A percentile compares a stretch with the other conserved stretches of the same genome.
Evolutionary conservation across 2,797 vertebrate species (phyloP).

Genomic region (Oceanodroma leucorhoa): DNA sequence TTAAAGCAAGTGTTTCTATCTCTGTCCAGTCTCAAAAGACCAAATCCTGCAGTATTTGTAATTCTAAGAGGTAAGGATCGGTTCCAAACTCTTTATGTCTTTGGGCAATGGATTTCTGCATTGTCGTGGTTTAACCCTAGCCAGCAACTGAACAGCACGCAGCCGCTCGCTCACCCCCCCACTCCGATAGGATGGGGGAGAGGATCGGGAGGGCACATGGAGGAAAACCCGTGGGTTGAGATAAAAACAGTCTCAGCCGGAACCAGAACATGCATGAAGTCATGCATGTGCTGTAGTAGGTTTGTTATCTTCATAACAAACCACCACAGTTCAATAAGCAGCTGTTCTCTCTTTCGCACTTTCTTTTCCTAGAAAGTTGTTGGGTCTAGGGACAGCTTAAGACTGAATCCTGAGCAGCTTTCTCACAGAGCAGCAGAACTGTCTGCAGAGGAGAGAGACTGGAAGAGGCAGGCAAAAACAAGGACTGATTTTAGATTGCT

Average conservation of each 20-base stretch:
- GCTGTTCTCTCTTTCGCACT: neutral
- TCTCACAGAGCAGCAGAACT: neutral
- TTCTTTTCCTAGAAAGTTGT: neutral
- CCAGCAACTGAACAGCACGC: no score
- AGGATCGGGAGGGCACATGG: no score
- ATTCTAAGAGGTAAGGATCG: neutral
- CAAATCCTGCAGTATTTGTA: neutral
- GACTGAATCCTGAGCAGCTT: neutral
- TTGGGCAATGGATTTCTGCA: neutral
- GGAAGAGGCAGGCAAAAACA: neutral
- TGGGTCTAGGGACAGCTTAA: neutral
- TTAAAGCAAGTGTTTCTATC: neutral
- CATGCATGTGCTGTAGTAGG: neutral
- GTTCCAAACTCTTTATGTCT: neutral
- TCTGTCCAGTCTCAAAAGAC: neutral
- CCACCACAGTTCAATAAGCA: neutral
- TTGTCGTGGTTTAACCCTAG: no score
- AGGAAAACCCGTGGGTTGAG: no score
- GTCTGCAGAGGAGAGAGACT: neutral
- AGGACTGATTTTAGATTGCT: neutral
- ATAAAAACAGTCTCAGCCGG: no score
- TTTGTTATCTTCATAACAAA: neutral
- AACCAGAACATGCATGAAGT: no score
- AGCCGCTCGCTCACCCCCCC: no score
- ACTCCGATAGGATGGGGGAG: no score